Conservation (phyloP, 2,888 invertebrate genomes). For the Archaeoteleia sp. region DNA sequence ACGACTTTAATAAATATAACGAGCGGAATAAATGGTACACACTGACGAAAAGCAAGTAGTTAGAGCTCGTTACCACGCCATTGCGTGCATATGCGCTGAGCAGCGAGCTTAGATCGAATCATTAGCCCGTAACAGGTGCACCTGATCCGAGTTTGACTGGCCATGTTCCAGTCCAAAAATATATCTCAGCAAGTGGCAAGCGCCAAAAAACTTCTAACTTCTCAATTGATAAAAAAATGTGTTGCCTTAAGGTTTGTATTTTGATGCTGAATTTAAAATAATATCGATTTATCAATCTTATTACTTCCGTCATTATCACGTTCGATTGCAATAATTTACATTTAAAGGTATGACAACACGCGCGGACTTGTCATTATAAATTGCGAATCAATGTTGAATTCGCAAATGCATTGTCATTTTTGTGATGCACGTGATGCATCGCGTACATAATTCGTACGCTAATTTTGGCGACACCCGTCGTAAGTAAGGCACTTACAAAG, state of each 20-base stretch:
- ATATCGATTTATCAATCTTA: no score
- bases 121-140: slow-evolving; percentile 45
- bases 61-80: slow-evolving; percentile 38
- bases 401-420: slow-evolving; percentile 12
- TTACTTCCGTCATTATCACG: no score
- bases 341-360: slow-evolving; percentile 31
- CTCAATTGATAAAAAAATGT: slow-evolving; percentile 2
- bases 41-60: slow-evolving; percentile 45
- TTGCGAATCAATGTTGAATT: slow-evolving; percentile 24
- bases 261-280: background rate
- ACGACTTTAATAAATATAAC: slow-evolving; percentile 37
- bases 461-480: slow-evolving; percentile 27
- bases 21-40: slow-evolving; percentile 39
- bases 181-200: slow-evolving; percentile 24
- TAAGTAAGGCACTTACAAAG: slow-evolving; percentile 18
- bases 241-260: background rate
- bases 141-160: slow-evolving; percentile 38
- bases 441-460: slow-evolving; percentile 23
- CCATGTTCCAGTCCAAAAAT: slow-evolving; percentile 35
- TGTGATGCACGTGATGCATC: slow-evolving; percentile 11
- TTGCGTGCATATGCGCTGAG: slow-evolving; percentile 36
- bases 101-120: slow-evolving; percentile 43
- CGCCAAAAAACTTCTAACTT: slow-evolving; percentile 1
- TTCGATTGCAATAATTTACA: slow-evolving; percentile 31
- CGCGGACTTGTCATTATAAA: slow-evolving; percentile 39